Base-by-base conservation (phyloP, 2,113 vertebrate genomes). In the Lagopus leucura region DNA sequence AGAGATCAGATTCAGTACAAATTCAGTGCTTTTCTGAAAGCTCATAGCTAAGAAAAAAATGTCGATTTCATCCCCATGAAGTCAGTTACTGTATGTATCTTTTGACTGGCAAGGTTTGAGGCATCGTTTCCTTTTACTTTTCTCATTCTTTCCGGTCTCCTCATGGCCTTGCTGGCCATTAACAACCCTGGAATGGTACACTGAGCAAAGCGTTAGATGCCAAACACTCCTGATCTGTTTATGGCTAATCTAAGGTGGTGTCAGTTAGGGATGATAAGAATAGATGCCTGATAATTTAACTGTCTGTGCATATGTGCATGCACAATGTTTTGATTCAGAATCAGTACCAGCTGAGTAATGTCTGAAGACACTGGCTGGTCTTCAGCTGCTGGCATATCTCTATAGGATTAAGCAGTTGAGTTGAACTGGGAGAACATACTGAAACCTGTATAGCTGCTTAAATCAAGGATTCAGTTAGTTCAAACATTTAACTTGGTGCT, bases 101-200 rank as follows among this genome's bases (percentile, higher is more conserved):
- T 82, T 82, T 40, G 28, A 4, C 21, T 79, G 45, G 8, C 25
- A 52, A 1, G 1, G 25, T 75, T 45, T 25, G 40, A 78, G 13
- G 36, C 19, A 5, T 21, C 12, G 7, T 66, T 50, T 40, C 7
- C 58, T 76, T 61, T 55, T 20, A 61, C 22, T 63, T 78, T 82
- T 70, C 50, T 86, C 36, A 5, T 25, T 63, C 36, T 14, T 83
- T 67, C 21, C 45, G 60, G 0, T 34, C 19, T 67, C n/a, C 6
- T 0, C 0, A 0, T 55, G 24, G 13, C 40, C 57, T 34, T 61
- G 27, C 28, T 45, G 13, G 24, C 87, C 27, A 4, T 17, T n/a
- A 40, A 8, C 0, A 3, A 6, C 17, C 64, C 19, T 65, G n/a
- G 18, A n/a, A 13, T 9, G 6, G 2, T n/a, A n/a, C 30, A 10